Percentiles rank a stretch among this genome's conserved stretches.
These are phyloP conservation scores for Pachycephala philippinensis DNA, from an alignment of 2,113 vertebrate species.

Conservation along the genomic window DNA sequence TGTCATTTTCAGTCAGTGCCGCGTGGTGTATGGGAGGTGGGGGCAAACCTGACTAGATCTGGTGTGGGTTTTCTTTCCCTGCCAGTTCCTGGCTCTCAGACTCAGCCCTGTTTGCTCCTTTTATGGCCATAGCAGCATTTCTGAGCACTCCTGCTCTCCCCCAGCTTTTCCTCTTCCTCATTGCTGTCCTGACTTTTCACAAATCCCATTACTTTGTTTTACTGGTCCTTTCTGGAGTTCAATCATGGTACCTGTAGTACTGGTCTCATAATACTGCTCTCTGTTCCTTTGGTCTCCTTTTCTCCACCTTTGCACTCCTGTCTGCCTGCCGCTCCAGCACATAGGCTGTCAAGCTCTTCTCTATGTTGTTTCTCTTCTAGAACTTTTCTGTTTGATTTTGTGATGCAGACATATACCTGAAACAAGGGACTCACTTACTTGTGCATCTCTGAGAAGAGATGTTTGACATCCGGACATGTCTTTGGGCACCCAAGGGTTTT, in stretches of 20 bases:
- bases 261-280: background rate
- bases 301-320: background rate
- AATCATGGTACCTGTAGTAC: too few relatives aligned
- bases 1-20: background rate
- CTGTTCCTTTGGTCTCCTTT: background rate
- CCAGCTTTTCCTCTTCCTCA: background rate
- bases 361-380: background rate
- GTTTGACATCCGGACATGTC: background rate
- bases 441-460: background rate
- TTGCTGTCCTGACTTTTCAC: background rate
- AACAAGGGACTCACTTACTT: background rate
- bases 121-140: background rate
- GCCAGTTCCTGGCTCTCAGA: background rate
- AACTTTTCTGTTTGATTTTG: background rate
- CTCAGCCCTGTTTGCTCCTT: background rate
- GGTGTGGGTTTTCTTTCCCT: background rate
- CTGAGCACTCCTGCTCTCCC: background rate
- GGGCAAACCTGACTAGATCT: background rate
- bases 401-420: background rate
- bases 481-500: background rate
- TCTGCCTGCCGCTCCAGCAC: background rate
- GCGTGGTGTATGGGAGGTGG: background rate
- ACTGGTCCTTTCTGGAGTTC: background rate
- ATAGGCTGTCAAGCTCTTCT: background rate
- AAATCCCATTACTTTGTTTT: background rate